Conservation (phyloP, 1,140 invertebrate genomes). For the Dryas iulia region DNA sequence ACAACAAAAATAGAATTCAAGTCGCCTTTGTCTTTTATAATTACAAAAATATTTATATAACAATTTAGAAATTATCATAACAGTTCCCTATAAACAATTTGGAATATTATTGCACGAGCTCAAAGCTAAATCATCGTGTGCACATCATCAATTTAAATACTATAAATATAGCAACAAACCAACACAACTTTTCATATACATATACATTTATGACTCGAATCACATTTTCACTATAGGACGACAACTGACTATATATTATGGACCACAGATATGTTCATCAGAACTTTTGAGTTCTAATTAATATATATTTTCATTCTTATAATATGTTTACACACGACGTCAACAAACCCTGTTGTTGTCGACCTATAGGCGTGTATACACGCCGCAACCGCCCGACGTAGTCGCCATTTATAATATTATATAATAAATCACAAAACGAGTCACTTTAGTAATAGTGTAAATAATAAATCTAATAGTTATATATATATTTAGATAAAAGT, state of each 20-base stretch:
- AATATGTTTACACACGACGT: slow-evolving; percentile 38
- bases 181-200: slow-evolving; percentile 57
- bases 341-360: slow-evolving; percentile 43
- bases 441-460: slow-evolving; percentile 25
- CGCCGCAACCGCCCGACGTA: slow-evolving; percentile 36
- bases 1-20: slow-evolving; percentile 78
- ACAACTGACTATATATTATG: slow-evolving; percentile 46
- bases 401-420: slow-evolving; percentile 28
- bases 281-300: slow-evolving; percentile 27
- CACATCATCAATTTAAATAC: slow-evolving; percentile 65
- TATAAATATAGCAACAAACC: slow-evolving; percentile 75
- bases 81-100: slow-evolving; percentile 75
- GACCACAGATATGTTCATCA: slow-evolving; percentile 31
- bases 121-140: slow-evolving; percentile 73
- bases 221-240: slow-evolving; percentile 44
- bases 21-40: slow-evolving; percentile 74
- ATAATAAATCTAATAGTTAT: slow-evolving; percentile 18
- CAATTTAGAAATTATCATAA: slow-evolving; percentile 78
- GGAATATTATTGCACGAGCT: slow-evolving; percentile 78
- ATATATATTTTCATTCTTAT: slow-evolving; percentile 26
- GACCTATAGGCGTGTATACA: slow-evolving; percentile 46
- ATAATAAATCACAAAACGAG: slow-evolving; percentile 29
- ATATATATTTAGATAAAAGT: slow-evolving; percentile 12
- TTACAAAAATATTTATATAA: slow-evolving; percentile 78
- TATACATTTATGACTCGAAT: slow-evolving; percentile 44